phyloP scores from a whole-genome alignment of 2,113 vertebrate genomes.

The Petrocephalus microphthalmus region DNA sequence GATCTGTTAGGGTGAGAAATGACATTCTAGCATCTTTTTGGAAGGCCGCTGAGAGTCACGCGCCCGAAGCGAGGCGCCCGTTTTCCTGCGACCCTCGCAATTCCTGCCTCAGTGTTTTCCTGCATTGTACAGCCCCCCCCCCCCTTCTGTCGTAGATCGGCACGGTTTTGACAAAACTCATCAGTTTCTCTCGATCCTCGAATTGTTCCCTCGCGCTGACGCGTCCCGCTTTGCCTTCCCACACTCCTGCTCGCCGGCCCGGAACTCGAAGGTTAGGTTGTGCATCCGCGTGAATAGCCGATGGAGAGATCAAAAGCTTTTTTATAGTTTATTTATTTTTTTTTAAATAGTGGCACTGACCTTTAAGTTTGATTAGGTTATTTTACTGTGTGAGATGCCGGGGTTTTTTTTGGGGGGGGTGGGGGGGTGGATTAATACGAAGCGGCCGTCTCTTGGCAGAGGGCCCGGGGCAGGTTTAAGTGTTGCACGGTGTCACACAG shows the following conservation, averaged over 20 bases:
- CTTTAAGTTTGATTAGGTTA: not conserved
- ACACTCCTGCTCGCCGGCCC: not conserved
- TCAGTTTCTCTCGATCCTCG: not conserved
- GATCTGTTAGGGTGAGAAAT: constrained; percentile 27
- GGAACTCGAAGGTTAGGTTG: not conserved
- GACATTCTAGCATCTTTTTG: not conserved
- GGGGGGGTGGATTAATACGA: not conserved
- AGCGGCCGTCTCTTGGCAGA: constrained; percentile 11
- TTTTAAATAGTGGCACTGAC: not conserved
- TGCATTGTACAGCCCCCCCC: not conserved
- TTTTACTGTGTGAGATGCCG: not conserved
- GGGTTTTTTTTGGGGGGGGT: not conserved
- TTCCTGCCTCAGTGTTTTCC: not conserved
- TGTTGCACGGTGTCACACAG: constrained; percentile 15
- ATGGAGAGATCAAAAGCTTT: not conserved
- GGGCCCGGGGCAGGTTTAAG: constrained; percentile 17
- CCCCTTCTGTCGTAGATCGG: not conserved
- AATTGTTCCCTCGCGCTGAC: not conserved
- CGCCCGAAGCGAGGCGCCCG: not conserved
- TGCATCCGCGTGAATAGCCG: not conserved
- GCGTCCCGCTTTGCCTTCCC: not conserved
- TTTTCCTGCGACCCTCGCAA: too few relatives aligned
- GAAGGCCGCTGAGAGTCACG: not conserved
- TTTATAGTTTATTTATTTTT: not conserved
- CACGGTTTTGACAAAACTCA: not conserved